Evolutionary conservation across 2,797 vertebrate species (phyloP).

Genomic region (Aselliscus stoliczkanus): DNA sequence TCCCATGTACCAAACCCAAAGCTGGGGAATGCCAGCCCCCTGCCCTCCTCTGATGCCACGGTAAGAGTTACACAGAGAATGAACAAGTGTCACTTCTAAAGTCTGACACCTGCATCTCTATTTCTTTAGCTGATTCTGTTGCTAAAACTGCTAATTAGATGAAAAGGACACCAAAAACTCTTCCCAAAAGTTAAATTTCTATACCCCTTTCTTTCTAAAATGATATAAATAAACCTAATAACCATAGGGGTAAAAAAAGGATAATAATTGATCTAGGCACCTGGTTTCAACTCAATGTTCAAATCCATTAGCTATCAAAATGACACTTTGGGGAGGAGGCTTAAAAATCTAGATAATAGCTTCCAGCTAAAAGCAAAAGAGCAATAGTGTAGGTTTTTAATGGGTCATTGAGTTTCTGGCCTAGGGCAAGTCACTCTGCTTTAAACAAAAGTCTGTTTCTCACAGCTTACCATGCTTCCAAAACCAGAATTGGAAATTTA

Average conservation of each 20-base stretch:
- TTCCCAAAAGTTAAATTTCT: background rate
- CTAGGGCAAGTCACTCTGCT: background rate
- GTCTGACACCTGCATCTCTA: background rate
- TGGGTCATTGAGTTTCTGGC: slow-evolving; percentile 1
- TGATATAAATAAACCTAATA: background rate
- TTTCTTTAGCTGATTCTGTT: background rate
- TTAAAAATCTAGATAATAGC: background rate
- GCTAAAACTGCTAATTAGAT: background rate
- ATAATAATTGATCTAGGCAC: background rate
- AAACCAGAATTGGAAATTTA: background rate
- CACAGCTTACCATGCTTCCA: background rate
- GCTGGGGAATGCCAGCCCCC: background rate
- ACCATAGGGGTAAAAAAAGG: background rate
- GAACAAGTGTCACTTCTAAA: background rate
- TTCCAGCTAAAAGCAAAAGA: background rate
- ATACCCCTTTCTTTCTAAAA: background rate
- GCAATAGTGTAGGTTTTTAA: background rate
- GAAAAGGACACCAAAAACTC: background rate
- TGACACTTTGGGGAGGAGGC: background rate
- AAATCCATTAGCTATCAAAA: background rate
- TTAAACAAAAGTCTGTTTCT: background rate
- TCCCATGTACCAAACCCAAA: background rate
- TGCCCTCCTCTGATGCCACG: background rate
- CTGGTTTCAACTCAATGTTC: background rate
- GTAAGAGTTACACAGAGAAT: background rate